Evolutionary conservation across 1,140 invertebrate genomes (phyloP).

Genomic region (Calosoma granatense): DNA sequence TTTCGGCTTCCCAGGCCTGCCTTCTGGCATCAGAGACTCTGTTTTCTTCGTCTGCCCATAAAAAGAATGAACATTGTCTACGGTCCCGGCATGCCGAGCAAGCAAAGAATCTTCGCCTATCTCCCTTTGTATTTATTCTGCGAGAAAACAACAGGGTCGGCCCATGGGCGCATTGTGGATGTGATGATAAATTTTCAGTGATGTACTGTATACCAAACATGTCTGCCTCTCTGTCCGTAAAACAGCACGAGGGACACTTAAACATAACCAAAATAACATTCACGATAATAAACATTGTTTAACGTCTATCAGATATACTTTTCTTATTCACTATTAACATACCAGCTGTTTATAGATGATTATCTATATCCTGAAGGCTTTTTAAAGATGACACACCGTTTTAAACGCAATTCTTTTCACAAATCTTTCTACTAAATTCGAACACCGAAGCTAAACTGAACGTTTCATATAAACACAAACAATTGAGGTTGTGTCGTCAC

Average conservation of each 20-base stretch:
- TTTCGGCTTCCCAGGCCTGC: slow-evolving; percentile 39
- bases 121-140: slow-evolving; percentile 22
- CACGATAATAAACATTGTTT: no score
- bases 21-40: slow-evolving; percentile 36
- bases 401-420: no score
- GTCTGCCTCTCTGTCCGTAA: neutral
- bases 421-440: no score
- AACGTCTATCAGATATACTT: no score
- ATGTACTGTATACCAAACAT: slow-evolving; percentile 21
- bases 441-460: no score
- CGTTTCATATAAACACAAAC: no score
- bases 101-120: slow-evolving; percentile 47
- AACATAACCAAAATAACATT: no score
- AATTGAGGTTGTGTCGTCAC: no score
- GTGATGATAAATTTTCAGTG: slow-evolving; percentile 28
- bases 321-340: no score
- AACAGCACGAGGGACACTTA: neutral
- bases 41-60: slow-evolving; percentile 42
- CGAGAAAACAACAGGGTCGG: slow-evolving; percentile 60
- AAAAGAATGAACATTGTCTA: slow-evolving; percentile 60
- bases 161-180: slow-evolving; percentile 50
- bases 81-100: slow-evolving; percentile 70
- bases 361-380: no score
- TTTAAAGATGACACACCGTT: no score
- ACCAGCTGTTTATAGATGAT: no score